Percentiles rank a stretch among this genome's conserved stretches.
phyloP scores from a whole-genome alignment of 1,140 invertebrate species.

The Pygmarrhopalites habei region DNA sequence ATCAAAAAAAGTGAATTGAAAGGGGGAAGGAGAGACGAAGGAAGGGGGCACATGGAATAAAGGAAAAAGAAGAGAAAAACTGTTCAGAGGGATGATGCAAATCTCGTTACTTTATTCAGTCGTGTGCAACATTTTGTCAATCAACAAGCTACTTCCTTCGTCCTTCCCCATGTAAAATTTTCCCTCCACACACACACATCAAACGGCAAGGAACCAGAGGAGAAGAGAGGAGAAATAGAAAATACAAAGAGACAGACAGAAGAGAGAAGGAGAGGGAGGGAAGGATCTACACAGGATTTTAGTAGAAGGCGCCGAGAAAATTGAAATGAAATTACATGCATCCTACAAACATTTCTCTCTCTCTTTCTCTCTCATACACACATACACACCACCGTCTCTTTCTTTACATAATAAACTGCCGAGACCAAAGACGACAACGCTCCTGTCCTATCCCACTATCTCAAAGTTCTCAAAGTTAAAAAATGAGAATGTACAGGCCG shows the following conservation, averaged over 20 bases:
- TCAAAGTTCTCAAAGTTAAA: no score
- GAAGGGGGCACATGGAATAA: not conserved
- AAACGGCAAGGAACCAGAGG: not conserved
- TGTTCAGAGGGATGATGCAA: not conserved
- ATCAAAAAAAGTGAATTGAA: conserved; percentile 1
- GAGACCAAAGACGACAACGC: no score
- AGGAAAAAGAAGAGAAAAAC: conserved; percentile 4
- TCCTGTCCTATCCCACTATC: no score
- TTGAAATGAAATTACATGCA: conserved; percentile 10
- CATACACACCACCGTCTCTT: no score
- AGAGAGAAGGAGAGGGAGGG: not conserved
- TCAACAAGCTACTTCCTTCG: not conserved
- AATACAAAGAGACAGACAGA: not conserved
- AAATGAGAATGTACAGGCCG: no score
- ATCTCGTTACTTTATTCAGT: conserved; percentile 9
- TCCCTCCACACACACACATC: no score
- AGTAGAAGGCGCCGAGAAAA: conserved; percentile 1
- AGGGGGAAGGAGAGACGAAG: not conserved
- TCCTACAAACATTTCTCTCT: no score
- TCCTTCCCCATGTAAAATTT: no score
- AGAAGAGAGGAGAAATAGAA: conserved; percentile 1
- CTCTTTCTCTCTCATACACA: no score
- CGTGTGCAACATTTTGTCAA: conserved; percentile 15
- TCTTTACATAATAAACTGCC: no score
- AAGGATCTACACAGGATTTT: not conserved